These are phyloP conservation scores for Psittacula derbiana DNA, from an alignment of 2,797 vertebrate genomes.

Conservation along the genomic window DNA sequence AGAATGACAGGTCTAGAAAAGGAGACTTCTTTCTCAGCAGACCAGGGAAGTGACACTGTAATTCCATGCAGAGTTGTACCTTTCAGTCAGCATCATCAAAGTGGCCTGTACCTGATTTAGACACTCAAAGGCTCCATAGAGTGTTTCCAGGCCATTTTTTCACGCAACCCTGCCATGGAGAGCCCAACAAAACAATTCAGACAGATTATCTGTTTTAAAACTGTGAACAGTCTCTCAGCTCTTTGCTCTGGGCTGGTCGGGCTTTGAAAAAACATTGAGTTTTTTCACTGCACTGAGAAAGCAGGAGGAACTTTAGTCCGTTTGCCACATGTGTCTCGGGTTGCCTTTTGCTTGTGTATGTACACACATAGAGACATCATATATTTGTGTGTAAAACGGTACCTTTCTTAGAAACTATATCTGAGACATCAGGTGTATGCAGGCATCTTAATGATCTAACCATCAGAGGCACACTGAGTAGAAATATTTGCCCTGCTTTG, in stretches of 20 bases:
- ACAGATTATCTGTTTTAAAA: background rate
- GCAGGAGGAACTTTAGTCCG: background rate
- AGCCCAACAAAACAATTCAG: background rate
- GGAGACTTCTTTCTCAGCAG: background rate
- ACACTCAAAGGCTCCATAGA: background rate
- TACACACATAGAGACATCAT: background rate
- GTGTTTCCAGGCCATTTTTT: background rate
- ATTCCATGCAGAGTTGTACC: background rate
- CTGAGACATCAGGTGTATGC: background rate
- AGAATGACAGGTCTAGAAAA: background rate
- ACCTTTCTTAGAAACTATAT: background rate
- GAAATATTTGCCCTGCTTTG: background rate
- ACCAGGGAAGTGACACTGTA: background rate
- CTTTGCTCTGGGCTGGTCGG: background rate
- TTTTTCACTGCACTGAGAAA: background rate
- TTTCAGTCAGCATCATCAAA: background rate
- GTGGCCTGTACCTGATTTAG: background rate
- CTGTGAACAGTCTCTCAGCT: background rate
- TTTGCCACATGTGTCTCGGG: accelerated
- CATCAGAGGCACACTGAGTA: background rate
- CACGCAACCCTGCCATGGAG: background rate
- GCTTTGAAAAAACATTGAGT: background rate
- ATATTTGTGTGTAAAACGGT: background rate
- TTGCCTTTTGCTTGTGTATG: background rate
- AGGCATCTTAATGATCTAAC: background rate